Conservation (phyloP, 2,797 vertebrate species). For the Sus cebifrons region DNA sequence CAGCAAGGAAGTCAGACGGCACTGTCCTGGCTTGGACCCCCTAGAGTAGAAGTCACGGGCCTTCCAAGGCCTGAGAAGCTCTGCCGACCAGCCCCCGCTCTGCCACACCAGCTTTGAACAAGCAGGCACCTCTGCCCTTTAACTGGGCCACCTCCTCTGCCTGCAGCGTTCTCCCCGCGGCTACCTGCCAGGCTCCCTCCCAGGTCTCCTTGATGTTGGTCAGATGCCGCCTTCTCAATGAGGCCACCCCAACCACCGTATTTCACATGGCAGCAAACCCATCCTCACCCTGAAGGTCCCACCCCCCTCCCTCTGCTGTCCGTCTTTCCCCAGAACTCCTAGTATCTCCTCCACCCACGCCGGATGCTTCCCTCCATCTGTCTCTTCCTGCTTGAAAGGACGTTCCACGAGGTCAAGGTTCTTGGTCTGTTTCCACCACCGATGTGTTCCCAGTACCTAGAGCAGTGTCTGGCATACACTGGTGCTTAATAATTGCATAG, state of each 20-base stretch:
- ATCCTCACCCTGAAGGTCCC: background rate
- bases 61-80: background rate
- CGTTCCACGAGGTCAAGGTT: background rate
- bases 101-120: background rate
- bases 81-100: background rate
- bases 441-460: background rate
- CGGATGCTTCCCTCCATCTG: rapidly evolving
- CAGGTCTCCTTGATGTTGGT: background rate
- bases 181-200: background rate
- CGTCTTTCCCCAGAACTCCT: background rate
- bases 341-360: background rate
- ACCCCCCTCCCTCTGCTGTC: background rate
- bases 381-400: background rate
- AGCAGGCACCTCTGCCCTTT: no score
- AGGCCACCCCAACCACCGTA: background rate
- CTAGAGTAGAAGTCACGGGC: background rate
- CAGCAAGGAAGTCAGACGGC: rapidly evolving
- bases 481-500: background rate
- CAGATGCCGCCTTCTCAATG: background rate
- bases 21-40: rapidly evolving
- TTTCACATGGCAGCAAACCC: background rate
- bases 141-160: background rate
- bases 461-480: background rate
- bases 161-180: background rate
- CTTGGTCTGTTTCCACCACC: background rate